Conservation (phyloP, 2,888 invertebrate species). For the Hyposoter didymator region DNA sequence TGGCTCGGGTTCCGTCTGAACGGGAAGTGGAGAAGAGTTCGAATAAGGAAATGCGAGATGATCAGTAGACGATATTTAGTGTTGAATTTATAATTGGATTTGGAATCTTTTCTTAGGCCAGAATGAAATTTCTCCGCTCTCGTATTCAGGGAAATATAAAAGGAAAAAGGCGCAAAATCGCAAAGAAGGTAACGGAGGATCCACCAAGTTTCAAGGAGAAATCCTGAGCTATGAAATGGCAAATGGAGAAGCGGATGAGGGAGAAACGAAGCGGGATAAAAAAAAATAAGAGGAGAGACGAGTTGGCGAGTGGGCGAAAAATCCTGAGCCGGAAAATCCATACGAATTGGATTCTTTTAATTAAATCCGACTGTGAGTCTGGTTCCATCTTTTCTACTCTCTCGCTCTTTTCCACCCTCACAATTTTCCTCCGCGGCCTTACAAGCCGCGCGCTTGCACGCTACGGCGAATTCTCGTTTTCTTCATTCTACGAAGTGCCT, state of each 20-base stretch:
- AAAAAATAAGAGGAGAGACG: conserved; percentile 29
- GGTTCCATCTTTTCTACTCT: conserved; percentile 29
- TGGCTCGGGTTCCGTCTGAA: not conserved
- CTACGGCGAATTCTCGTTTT: conserved; percentile 64
- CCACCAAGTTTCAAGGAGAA: conserved; percentile 59
- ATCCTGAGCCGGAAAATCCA: conserved; percentile 67
- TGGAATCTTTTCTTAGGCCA: conserved; percentile 38
- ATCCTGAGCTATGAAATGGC: conserved; percentile 65
- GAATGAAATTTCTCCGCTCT: conserved; percentile 40
- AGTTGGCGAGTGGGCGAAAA: conserved; percentile 63
- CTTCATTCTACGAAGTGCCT: conserved; percentile 57
- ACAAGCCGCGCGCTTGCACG: conserved; percentile 51
- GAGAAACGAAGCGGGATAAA: conserved; percentile 49
- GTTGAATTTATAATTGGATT: conserved; percentile 59
- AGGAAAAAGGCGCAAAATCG: not conserved
- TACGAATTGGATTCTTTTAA: conserved; percentile 69
- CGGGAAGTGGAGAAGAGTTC: not conserved
- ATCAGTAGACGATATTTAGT: conserved; percentile 46
- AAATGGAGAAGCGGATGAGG: conserved; percentile 41
- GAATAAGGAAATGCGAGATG: conserved; percentile 18
- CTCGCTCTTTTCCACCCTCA: conserved; percentile 16
- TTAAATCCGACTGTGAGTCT: conserved; percentile 64
- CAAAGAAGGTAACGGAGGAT: conserved; percentile 28
- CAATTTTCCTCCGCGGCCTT: conserved; percentile 37
- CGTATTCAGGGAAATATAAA: conserved; percentile 14